Percentiles rank a stretch among this genome's conserved stretches.
phyloP scores from a whole-genome alignment of 2,888 invertebrate genomes.

The Uloborus plumipes region DNA sequence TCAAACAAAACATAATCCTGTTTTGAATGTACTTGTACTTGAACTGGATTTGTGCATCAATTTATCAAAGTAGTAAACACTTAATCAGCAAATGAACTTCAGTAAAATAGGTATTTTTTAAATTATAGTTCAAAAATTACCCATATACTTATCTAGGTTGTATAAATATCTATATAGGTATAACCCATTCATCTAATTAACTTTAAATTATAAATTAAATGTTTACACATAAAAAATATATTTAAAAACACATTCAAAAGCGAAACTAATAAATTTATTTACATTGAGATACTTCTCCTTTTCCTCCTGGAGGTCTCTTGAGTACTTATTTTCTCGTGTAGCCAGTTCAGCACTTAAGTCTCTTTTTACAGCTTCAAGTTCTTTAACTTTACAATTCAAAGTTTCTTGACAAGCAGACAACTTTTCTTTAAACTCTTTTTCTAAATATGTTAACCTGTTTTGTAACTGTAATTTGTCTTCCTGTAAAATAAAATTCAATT shows the following conservation, averaged over 20 bases:
- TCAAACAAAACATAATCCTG: neutral
- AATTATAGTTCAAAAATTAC: too few species aligned
- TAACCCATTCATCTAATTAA: too few species aligned
- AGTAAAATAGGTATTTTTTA: too few species aligned
- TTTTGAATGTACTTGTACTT: too few species aligned
- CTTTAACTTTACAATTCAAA: constrained; percentile 10
- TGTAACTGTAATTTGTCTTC: constrained; percentile 76
- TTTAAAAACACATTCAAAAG: neutral
- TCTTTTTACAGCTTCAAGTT: constrained; percentile 34
- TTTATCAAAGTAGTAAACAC: too few species aligned
- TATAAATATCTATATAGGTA: too few species aligned
- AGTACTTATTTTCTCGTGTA: constrained; percentile 28
- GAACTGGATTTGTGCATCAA: too few species aligned
- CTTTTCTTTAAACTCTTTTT: constrained; percentile 72
- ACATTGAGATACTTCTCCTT: constrained; percentile 26
- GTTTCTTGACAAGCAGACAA: constrained; percentile 6
- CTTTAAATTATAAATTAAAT: too few species aligned
- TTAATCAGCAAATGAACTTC: too few species aligned
- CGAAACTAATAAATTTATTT: neutral
- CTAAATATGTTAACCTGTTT: constrained; percentile 74
- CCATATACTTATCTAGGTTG: too few species aligned
- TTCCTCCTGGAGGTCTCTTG: constrained; percentile 37
- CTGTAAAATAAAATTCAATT: constrained; percentile 64
- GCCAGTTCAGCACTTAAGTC: constrained; percentile 37
- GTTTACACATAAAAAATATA: neutral